phyloP scores from a whole-genome alignment of 2,113 vertebrate species.

The Oncorhynchus gorbuscha region DNA sequence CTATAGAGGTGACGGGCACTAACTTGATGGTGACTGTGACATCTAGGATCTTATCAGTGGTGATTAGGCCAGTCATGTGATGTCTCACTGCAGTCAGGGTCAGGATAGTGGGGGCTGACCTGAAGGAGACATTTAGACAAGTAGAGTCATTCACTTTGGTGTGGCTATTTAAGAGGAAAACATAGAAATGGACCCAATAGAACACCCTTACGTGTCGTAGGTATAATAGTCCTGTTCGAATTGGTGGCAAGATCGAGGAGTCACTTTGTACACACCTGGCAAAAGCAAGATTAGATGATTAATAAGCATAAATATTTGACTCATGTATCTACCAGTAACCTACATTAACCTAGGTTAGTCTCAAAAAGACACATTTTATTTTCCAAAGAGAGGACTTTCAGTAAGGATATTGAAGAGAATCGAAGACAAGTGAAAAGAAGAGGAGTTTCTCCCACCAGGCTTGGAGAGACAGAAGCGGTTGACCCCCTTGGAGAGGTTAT shows the following conservation, averaged over 20 bases:
- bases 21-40: constrained; percentile 97
- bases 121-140: constrained; percentile 52
- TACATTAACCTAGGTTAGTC: neutral
- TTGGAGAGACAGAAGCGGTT: constrained; percentile 98
- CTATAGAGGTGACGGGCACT: constrained; percentile 36
- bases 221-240: constrained; percentile 97
- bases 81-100: constrained; percentile 94
- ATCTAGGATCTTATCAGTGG: constrained; percentile 91
- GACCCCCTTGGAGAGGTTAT: constrained; percentile 95
- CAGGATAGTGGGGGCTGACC: constrained; percentile 92
- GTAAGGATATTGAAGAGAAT: constrained; percentile 19
- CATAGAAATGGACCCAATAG: neutral
- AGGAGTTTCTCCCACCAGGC: constrained; percentile 78
- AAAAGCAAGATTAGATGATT: neutral
- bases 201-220: constrained; percentile 89
- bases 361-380: neutral
- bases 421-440: constrained; percentile 7
- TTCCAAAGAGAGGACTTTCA: constrained; percentile 7
- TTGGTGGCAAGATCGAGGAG: constrained; percentile 95
- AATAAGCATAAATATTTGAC: neutral
- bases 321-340: neutral
- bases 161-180: neutral
- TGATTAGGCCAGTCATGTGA: constrained; percentile 91
- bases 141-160: neutral
- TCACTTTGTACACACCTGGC: constrained; percentile 96